phyloP scores from a whole-genome alignment of 2,888 invertebrate species.

The Tolmerus cingulatus region DNA sequence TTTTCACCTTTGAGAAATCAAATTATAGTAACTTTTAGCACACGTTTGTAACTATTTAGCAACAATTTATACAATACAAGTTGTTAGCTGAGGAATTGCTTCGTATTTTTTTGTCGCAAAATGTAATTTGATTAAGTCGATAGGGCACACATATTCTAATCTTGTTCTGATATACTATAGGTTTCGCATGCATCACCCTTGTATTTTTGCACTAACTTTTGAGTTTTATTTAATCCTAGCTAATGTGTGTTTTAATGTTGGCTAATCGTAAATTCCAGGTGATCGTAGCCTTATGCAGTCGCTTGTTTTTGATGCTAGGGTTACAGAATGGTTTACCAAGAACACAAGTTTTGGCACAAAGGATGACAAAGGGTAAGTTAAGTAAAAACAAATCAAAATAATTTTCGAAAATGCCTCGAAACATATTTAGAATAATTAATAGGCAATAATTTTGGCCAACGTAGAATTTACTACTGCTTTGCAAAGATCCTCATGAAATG shows the following conservation, averaged over 20 bases:
- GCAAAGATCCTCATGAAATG: neutral
- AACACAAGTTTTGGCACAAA: constrained; percentile 76
- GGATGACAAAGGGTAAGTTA: constrained; percentile 74
- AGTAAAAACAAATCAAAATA: neutral
- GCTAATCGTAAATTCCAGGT: constrained; percentile 67
- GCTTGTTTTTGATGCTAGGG: constrained; percentile 86
- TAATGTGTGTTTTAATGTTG: neutral
- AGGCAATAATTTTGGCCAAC: neutral
- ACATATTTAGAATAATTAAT: neutral
- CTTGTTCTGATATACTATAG: neutral
- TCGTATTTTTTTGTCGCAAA: constrained; percentile 17
- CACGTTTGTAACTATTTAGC: constrained; percentile 3
- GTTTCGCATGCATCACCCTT: neutral
- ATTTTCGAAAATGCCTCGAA: neutral
- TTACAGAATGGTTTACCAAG: constrained; percentile 85
- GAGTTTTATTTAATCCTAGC: neutral
- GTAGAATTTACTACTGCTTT: neutral
- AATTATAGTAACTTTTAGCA: constrained; percentile 1
- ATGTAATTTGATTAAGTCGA: neutral
- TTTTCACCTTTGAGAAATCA: neutral
- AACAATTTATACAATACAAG: constrained; percentile 9
- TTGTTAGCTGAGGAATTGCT: constrained; percentile 66
- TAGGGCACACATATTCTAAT: neutral
- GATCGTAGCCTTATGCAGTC: constrained; percentile 86
- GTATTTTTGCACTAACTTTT: neutral